Conservation (phyloP, 2,888 invertebrate genomes). For the Cylindroiulus punctatus region DNA sequence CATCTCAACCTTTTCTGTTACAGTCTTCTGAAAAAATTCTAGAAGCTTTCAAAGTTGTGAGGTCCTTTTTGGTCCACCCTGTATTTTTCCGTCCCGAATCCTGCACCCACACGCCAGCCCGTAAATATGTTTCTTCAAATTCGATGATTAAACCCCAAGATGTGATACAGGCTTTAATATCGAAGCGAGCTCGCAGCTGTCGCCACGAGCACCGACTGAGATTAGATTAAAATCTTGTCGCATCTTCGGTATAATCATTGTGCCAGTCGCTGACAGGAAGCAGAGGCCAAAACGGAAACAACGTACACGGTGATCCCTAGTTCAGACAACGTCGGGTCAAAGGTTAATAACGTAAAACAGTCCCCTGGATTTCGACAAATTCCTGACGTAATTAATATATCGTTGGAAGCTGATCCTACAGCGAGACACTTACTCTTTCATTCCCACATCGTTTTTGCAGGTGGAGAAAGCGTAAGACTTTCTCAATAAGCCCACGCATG, state of each 20-base stretch:
- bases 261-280: neutral
- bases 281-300: neutral
- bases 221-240: neutral
- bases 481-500: neutral
- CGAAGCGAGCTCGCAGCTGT: constrained; percentile 1
- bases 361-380: neutral
- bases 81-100: neutral
- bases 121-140: constrained; percentile 17
- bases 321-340: constrained; percentile 14
- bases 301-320: neutral
- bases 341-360: neutral
- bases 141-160: neutral
- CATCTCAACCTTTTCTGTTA: no score
- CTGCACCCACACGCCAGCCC: no score
- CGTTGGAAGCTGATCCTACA: neutral
- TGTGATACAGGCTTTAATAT: neutral
- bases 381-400: neutral
- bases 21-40: no score
- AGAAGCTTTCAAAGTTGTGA: no score
- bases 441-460: neutral
- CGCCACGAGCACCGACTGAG: neutral
- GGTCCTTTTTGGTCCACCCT: no score
- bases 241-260: neutral
- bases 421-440: no score
- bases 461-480: neutral